These are phyloP conservation scores for Tokudaia tokunoshimensis DNA, from an alignment of 2,797 vertebrate species.

Conservation along the genomic window DNA sequence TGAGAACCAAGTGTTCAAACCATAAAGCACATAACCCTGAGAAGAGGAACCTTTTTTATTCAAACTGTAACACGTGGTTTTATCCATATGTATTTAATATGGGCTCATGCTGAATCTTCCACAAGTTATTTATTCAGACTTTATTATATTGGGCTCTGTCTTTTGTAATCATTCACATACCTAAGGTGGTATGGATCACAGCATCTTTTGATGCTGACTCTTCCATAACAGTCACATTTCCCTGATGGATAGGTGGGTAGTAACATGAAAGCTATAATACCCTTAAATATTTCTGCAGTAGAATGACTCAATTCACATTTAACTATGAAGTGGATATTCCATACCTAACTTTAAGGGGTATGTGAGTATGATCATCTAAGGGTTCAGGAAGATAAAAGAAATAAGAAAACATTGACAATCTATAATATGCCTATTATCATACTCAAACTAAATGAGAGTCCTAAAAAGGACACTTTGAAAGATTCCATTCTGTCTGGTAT, in stretches of 20 bases:
- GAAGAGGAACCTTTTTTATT: background rate
- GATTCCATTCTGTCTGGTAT: background rate
- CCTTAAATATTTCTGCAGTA: background rate
- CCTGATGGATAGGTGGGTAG: background rate
- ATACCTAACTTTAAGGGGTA: background rate
- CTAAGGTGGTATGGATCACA: rapidly evolving
- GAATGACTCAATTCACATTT: background rate
- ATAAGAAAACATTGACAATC: background rate
- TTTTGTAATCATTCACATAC: background rate
- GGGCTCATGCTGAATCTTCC: background rate
- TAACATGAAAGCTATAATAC: background rate
- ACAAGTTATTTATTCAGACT: background rate
- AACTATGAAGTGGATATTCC: background rate
- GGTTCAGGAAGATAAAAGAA: background rate
- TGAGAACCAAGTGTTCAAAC: background rate
- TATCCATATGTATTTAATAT: background rate
- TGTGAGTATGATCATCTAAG: background rate
- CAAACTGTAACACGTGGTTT: background rate
- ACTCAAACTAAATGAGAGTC: background rate
- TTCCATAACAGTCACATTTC: background rate
- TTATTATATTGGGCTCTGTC: background rate
- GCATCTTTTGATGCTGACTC: background rate
- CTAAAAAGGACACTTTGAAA: background rate
- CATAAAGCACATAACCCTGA: no score
- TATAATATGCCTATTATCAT: background rate